Conservation (phyloP, 2,113 vertebrate species). For the Oncorhynchus clarkii region DNA sequence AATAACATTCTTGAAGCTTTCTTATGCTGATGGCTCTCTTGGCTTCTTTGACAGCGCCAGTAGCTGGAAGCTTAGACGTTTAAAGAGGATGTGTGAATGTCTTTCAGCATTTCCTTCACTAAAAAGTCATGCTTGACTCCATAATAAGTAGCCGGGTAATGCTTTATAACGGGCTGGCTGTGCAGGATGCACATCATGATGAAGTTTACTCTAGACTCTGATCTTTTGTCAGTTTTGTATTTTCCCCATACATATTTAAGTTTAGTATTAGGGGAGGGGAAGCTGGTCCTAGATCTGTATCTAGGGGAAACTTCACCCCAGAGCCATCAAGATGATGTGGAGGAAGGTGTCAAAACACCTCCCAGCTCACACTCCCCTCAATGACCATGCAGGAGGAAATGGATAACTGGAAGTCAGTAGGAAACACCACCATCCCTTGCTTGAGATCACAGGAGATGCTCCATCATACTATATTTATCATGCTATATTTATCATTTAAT, state of each 20-base stretch:
- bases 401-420: not conserved
- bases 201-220: not conserved
- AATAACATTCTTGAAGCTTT: not conserved
- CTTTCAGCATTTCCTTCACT: not conserved
- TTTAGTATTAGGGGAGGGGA: not conserved
- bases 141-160: not conserved
- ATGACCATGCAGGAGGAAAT: not conserved
- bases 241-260: no score
- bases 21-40: not conserved
- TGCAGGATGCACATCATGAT: not conserved
- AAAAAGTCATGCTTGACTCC: not conserved
- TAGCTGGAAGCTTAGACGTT: not conserved
- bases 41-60: not conserved
- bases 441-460: not conserved
- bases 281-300: no score
- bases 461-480: not conserved
- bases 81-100: not conserved
- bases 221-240: no score
- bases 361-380: not conserved
- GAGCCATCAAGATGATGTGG: no score
- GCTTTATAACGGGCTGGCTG: not conserved
- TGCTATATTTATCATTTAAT: not conserved
- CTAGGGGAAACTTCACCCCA: no score
- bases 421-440: not conserved
- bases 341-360: not conserved